Conservation (phyloP, 2,888 invertebrate species). For the Leucania comma region DNA sequence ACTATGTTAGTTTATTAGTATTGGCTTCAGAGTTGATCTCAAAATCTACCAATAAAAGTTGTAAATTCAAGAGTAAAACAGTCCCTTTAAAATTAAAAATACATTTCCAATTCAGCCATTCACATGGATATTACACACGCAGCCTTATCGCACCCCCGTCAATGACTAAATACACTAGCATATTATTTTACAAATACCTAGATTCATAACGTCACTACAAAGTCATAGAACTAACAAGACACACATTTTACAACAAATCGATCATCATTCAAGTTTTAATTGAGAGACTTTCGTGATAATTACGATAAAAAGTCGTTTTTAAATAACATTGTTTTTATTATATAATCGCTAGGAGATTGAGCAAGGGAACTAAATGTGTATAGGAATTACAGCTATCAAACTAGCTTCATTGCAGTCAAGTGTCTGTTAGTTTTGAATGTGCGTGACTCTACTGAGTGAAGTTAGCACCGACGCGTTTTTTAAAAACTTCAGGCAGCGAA, state of each 20-base stretch:
- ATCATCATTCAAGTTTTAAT: constrained; percentile 25
- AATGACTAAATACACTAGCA: constrained; percentile 38
- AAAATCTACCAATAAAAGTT: neutral
- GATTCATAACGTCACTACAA: constrained; percentile 32
- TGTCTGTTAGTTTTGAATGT: neutral
- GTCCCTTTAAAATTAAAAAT: neutral
- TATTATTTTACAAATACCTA: constrained; percentile 30
- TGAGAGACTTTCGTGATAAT: constrained; percentile 20
- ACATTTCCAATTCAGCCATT: constrained; percentile 21
- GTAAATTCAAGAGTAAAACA: neutral
- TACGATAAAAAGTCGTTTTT: constrained; percentile 8
- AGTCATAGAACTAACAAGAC: constrained; percentile 47
- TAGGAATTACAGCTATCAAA: constrained; percentile 22
- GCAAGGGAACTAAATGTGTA: neutral
- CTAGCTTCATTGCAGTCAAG: constrained; percentile 7
- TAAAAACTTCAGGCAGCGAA: no score
- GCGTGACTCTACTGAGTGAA: neutral
- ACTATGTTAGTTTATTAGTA: neutral
- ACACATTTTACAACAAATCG: constrained; percentile 40
- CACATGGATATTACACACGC: constrained; percentile 41
- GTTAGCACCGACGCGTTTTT: neutral
- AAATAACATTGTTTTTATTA: constrained; percentile 15
- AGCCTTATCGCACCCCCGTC: constrained; percentile 55
- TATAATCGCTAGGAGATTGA: constrained; percentile 12
- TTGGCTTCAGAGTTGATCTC: neutral